A percentile compares a stretch with the other conserved stretches of the same genome.
phyloP scores from a whole-genome alignment of 92 coral and sea anemone genomes.

The Bergia puertoricense region DNA sequence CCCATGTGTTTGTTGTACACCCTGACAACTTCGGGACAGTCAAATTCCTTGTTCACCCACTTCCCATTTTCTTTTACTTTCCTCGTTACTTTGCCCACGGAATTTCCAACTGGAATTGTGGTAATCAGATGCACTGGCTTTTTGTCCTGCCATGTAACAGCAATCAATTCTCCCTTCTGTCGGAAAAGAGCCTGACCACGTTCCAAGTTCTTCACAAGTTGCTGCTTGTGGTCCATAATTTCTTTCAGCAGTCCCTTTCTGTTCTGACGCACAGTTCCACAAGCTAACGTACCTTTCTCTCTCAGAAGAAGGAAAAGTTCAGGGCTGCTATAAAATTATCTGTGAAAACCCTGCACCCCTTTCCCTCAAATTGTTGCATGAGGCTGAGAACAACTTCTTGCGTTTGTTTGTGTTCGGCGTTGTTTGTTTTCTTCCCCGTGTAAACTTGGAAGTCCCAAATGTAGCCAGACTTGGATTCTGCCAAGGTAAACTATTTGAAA shows the following conservation, averaged over 20 bases:
- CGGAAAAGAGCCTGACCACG: too few relatives aligned
- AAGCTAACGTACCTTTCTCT: too few relatives aligned
- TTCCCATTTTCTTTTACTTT: background rate
- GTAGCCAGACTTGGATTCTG: slow-evolving; percentile 50
- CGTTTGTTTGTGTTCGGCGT: too few relatives aligned
- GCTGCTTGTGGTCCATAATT: too few relatives aligned
- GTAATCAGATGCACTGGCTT: background rate
- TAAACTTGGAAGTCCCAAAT: slow-evolving; percentile 46
- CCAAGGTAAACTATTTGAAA: slow-evolving; percentile 42
- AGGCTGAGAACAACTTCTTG: slow-evolving; percentile 39
- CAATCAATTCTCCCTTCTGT: too few relatives aligned
- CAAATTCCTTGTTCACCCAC: background rate
- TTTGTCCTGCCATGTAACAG: too few relatives aligned
- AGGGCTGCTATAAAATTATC: too few relatives aligned
- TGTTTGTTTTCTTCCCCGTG: slow-evolving; percentile 27
- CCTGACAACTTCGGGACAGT: slow-evolving; percentile 21
- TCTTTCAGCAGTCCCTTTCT: too few relatives aligned
- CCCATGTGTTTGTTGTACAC: slow-evolving; percentile 25
- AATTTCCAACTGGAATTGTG: slow-evolving; percentile 25
- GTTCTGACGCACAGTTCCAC: too few relatives aligned
- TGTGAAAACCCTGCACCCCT: too few relatives aligned
- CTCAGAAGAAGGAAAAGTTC: too few relatives aligned
- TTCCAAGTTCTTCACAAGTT: too few relatives aligned
- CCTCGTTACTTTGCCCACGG: slow-evolving; percentile 2
- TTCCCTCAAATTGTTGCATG: background rate